Base-by-base conservation (phyloP, 2,113 vertebrate species). In the Oncorhynchus masou region DNA sequence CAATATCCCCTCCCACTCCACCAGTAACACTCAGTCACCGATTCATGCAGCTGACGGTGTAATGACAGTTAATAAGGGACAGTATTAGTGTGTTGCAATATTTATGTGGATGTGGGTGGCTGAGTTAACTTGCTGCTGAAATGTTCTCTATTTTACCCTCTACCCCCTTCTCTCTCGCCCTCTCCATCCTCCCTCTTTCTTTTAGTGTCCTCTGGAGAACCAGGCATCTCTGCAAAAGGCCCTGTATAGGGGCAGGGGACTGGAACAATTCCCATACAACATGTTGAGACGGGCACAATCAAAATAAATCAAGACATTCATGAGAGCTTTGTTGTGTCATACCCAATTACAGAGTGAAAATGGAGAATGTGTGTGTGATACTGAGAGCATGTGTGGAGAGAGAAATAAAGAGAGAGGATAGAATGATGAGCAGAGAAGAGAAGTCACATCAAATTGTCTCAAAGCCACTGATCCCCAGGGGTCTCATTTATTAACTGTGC, bases 31-130 rank as follows among this genome's bases (percentile, higher is more conserved):
- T 24, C n/a, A 65, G 70, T 71, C 85, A 77, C 80, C 82, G 83
- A 80, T 77, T 77, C 69, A 72, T 75, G 74, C 76, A 84, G 88
- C 83, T 84, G 84, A 88, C 85, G 67, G 83, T 5, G 0, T 64
- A 49, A 45, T 15, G 69, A 84, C 74, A 77, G 90, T 86, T 88
- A 87, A 91, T 80, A n/a, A 83, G 48, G 75, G 48, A 71, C 67
- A 19, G 65, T 25, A 22, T 15, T 12, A 31, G 27, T 34, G 31
- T 34, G 31, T 34, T 57, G 29, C 7, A 74, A 39, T 39, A 39
- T 39, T 39, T 8, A 39, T 39, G 34, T 62, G 66, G 64, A 65
- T 48, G 34, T 5, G 75, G 19, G 78, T 79, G 24, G 71, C 48
- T 22, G n/a, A 69, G 15, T 54, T 67, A 54, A 34, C 67, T 74